These are phyloP conservation scores for Athene noctua DNA, from an alignment of 2,113 vertebrate species.

Conservation along the genomic window DNA sequence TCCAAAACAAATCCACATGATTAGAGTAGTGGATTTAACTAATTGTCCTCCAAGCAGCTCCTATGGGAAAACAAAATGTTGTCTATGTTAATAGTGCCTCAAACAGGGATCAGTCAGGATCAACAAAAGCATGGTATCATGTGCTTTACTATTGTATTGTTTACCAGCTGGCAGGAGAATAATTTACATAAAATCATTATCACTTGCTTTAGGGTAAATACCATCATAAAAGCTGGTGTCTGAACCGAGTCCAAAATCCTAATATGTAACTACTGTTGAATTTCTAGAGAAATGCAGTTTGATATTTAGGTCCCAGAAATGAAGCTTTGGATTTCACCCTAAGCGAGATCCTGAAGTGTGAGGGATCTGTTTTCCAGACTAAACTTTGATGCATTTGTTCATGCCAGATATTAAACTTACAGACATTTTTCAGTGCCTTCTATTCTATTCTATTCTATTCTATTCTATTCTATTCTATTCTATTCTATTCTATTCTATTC, in stretches of 20 bases:
- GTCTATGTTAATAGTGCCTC: conserved; percentile 30
- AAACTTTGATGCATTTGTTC: neutral
- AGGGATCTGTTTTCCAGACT: neutral
- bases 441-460: neutral
- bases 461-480: neutral
- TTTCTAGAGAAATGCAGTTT: neutral
- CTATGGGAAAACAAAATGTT: conserved; percentile 51
- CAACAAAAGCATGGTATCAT: neutral
- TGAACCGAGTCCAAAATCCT: neutral
- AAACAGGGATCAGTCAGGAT: conserved; percentile 46
- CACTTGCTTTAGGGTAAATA: neutral
- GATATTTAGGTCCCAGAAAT: neutral
- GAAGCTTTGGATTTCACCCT: neutral
- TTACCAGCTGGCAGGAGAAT: conserved; percentile 10
- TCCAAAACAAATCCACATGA: conserved; percentile 62
- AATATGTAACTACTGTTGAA: neutral
- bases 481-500: neutral
- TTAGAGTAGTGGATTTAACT: conserved; percentile 65
- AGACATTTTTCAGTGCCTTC: neutral
- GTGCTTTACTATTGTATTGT: neutral
- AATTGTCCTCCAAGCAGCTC: conserved; percentile 57
- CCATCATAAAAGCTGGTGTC: neutral
- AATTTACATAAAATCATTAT: conserved; percentile 59
- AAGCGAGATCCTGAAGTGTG: neutral
- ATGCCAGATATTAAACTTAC: neutral